Percentiles rank a stretch among this genome's conserved stretches.
Evolutionary conservation across 2,113 vertebrate species (phyloP).

Genomic region (Grus americana): DNA sequence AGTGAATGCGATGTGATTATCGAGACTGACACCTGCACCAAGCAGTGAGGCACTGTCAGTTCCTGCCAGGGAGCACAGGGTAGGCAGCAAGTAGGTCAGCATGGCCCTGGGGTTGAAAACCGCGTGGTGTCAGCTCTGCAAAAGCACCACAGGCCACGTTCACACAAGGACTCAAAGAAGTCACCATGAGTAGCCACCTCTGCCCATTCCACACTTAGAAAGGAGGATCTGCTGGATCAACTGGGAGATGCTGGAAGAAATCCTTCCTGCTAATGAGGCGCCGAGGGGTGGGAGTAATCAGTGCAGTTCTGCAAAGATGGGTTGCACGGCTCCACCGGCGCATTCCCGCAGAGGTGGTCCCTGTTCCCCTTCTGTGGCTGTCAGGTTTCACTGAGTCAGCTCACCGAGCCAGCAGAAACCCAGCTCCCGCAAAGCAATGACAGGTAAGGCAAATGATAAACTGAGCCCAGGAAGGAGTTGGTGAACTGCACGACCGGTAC

Average conservation of each 20-base stretch:
- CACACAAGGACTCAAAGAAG: background rate
- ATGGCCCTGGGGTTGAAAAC: background rate
- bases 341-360: rapidly evolving
- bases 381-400: background rate
- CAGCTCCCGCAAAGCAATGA: background rate
- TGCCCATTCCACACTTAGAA: rapidly evolving
- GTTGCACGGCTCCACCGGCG: background rate
- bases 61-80: background rate
- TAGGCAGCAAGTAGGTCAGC: background rate
- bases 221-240: background rate
- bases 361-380: background rate
- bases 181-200: background rate
- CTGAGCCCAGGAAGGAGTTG: too few species aligned
- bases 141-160: rapidly evolving
- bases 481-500: background rate
- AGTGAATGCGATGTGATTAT: too few species aligned
- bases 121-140: background rate
- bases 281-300: too few species aligned
- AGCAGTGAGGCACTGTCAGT: rapidly evolving
- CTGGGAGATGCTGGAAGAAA: background rate
- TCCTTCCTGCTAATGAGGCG: rapidly evolving
- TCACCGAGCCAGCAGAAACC: background rate
- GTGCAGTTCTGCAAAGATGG: background rate
- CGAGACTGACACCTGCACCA: background rate
- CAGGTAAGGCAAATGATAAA: rapidly evolving